Conservation (phyloP, 2,113 vertebrate genomes). For the Apeltes quadracus region DNA sequence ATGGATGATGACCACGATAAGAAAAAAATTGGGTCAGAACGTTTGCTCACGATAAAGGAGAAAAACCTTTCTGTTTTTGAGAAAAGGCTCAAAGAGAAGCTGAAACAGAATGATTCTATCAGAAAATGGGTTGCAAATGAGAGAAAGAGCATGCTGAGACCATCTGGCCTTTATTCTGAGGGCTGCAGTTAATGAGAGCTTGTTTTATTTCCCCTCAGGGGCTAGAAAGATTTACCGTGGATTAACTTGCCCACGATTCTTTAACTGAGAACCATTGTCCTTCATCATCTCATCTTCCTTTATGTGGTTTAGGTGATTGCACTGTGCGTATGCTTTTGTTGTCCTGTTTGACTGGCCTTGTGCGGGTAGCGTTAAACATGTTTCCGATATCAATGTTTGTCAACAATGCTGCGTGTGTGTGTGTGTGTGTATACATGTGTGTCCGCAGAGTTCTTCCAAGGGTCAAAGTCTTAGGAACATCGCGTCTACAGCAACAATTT, state of each 20-base stretch:
- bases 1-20: conserved; percentile 2
- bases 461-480: conserved; percentile 30
- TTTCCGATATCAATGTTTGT: conserved; percentile 14
- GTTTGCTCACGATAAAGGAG: background rate
- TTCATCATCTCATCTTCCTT: conserved; percentile 53
- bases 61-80: background rate
- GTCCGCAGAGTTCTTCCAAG: conserved; percentile 14
- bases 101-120: background rate
- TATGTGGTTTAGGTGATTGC: conserved; percentile 37
- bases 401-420: background rate
- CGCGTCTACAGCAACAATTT: conserved; percentile 34
- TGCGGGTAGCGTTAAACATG: conserved; percentile 21
- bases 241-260: conserved; percentile 77
- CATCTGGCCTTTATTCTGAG: conserved; percentile 77
- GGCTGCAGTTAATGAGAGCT: conserved; percentile 75
- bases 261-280: conserved; percentile 68
- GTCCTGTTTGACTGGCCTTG: conserved; percentile 14
- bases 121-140: conserved; percentile 23
- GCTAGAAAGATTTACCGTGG: conserved; percentile 80
- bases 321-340: conserved; percentile 6
- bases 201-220: conserved; percentile 78
- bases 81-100: background rate
- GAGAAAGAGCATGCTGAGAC: conserved; percentile 49
- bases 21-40: conserved; percentile 12
- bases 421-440: background rate